Conservation (phyloP, 1,140 invertebrate genomes). For the Macrosteles quadrilineatus region DNA sequence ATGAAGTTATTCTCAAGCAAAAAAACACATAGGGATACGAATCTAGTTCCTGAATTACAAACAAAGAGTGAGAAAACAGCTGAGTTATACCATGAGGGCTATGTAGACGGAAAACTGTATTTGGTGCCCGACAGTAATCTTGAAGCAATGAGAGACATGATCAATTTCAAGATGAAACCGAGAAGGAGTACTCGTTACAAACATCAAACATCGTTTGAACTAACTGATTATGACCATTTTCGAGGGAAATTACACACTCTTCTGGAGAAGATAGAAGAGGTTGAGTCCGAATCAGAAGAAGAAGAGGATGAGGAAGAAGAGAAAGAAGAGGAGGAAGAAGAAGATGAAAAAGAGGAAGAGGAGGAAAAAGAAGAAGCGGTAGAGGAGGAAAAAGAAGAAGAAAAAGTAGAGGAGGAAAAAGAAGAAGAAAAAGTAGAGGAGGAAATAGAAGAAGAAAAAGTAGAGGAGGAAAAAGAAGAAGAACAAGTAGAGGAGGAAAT, state of each 20-base stretch:
- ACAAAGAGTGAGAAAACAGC: not conserved
- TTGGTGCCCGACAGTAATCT: slow-evolving; percentile 1
- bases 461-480: not conserved
- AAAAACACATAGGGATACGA: not conserved
- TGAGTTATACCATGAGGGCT: not conserved
- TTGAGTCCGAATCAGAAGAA: not conserved
- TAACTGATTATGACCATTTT: slow-evolving; percentile 14
- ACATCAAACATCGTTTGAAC: slow-evolving; percentile 14
- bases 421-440: slow-evolving; percentile 1
- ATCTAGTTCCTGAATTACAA: not conserved
- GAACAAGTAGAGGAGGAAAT: too few relatives aligned
- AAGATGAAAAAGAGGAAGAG: not conserved
- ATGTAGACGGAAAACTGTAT: slow-evolving; percentile 12
- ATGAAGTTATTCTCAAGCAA: not conserved
- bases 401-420: not conserved
- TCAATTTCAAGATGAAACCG: slow-evolving; percentile 10
- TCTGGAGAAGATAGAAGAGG: not conserved
- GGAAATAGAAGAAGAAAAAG: not conserved
- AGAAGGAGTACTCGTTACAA: slow-evolving; percentile 11
- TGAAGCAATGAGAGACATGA: slow-evolving; percentile 12
- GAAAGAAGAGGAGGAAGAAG: not conserved
- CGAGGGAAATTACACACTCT: not conserved
- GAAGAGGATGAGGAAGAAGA: not conserved
- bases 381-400: not conserved
- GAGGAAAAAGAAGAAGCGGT: not conserved